Base-by-base conservation (phyloP, 1,140 invertebrate species). In the Trichomalopsis sarcophagae region DNA sequence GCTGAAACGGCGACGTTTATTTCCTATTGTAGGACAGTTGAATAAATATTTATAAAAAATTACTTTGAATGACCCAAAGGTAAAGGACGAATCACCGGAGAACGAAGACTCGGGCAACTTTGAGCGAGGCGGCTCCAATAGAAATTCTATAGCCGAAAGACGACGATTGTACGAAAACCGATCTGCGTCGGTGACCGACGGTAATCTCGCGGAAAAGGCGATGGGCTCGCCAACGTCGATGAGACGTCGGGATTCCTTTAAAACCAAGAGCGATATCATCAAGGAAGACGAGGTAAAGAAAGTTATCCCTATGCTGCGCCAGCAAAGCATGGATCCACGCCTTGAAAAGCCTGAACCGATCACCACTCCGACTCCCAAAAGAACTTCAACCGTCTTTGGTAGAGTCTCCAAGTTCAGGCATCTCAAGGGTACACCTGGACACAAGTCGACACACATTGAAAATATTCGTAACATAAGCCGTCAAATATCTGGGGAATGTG, bases 361-460 rank as follows among this genome's bases (percentile, higher is more conserved):
- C 33, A 89, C 91, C 10, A 92, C 94, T 1, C 93, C 94, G 6
- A 94, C 94, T 23, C 94, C 96, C 0, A 97, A 97, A 89, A 94
- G 97, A 88, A 97, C 97, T 27, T 97, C 97, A 2, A 97, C 97
- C 36, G 97, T 97, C 11, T 98, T 98, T 90, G 97, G 97, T 71
- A 96, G 97, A 89, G 97, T 98, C 74, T 98, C 97, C 0, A 99
- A 99, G 92, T 99, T 98, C 90, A 95, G 98, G 14, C 98, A 99
- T 90, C 92, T 99, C 85, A 98, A 98, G 91, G 98, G 97, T 47
- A 97, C 97, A 9, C 95, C 97, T 2, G 95, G 96, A 10, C 97
- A 98, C 91, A 98, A 98, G 93, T 97, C 96, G 23, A 96, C 96
- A 0, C 97, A 98, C 88, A 97, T 99, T 87, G 98, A 98, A 90